A percentile compares a stretch with the other conserved stretches of the same genome.
Conservation (phyloP, 2,797 vertebrate genomes). For the Acipenser ruthenus region DNA sequence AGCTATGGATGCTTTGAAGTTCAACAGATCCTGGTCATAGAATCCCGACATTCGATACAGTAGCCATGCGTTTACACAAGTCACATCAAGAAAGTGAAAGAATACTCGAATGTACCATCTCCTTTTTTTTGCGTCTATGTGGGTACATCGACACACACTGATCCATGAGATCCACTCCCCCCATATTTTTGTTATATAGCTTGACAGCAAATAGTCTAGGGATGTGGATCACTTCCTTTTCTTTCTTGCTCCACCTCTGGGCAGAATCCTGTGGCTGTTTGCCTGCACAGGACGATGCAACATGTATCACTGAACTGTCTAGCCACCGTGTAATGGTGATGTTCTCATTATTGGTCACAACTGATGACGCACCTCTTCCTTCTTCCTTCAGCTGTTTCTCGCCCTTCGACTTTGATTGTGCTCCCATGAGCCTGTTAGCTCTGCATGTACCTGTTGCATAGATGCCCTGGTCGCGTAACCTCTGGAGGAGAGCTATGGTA, state of each 20-base stretch:
- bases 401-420: no score
- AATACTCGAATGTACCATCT: slow-evolving; percentile 4
- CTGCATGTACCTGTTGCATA: no score
- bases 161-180: slow-evolving; percentile 23
- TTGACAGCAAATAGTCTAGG: neutral
- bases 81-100: slow-evolving; percentile 13
- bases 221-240: neutral
- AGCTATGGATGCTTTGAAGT: slow-evolving; percentile 28
- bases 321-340: no score
- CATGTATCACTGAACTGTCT: neutral
- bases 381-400: no score
- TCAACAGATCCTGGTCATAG: slow-evolving; percentile 22
- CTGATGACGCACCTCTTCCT: no score
- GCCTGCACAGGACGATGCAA: neutral
- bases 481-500: no score
- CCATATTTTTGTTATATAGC: slow-evolving; percentile 1
- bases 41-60: slow-evolving; percentile 20
- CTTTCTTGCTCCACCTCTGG: neutral
- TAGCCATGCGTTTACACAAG: slow-evolving; percentile 20
- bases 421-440: no score
- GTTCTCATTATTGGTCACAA: no score
- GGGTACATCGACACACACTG: slow-evolving; percentile 24
- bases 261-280: neutral
- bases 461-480: no score
- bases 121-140: slow-evolving; percentile 10